Conservation (phyloP, 1,140 invertebrate species). For the Rhagoletis zephyria region DNA sequence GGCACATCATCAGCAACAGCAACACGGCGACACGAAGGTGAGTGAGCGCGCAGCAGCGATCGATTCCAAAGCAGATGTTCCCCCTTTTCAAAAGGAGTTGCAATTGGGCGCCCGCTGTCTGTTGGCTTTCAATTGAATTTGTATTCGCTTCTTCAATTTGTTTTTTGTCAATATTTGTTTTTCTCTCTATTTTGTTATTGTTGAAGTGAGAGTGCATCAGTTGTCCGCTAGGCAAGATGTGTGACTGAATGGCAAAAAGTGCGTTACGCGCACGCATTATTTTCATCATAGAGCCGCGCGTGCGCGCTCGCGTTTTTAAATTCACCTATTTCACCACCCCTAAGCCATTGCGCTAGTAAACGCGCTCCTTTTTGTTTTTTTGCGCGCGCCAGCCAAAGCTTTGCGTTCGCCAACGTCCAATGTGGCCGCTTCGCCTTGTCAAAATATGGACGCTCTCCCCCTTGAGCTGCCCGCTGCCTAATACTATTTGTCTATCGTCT, state of each 20-base stretch:
- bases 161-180: not conserved
- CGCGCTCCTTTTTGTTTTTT: not conserved
- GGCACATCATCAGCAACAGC: conserved; percentile 26
- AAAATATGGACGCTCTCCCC: conserved; percentile 26
- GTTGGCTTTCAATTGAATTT: not conserved
- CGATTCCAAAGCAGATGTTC: too few species aligned
- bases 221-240: not conserved
- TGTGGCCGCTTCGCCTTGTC: not conserved
- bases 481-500: conserved; percentile 14
- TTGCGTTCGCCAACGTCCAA: conserved; percentile 25
- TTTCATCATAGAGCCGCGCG: not conserved
- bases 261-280: conserved; percentile 19
- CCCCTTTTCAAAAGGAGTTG: not conserved
- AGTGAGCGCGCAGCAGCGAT: not conserved
- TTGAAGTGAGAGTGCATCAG: conserved; percentile 26
- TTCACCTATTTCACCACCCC: not conserved
- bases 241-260: not conserved
- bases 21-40: conserved; percentile 42
- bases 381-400: not conserved
- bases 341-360: too few species aligned
- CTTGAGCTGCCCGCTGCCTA: not conserved
- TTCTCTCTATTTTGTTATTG: not conserved
- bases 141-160: not conserved
- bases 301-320: not conserved
- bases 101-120: not conserved